phyloP scores from a whole-genome alignment of 2,797 vertebrate genomes.

The Tympanoctomys barrerae region DNA sequence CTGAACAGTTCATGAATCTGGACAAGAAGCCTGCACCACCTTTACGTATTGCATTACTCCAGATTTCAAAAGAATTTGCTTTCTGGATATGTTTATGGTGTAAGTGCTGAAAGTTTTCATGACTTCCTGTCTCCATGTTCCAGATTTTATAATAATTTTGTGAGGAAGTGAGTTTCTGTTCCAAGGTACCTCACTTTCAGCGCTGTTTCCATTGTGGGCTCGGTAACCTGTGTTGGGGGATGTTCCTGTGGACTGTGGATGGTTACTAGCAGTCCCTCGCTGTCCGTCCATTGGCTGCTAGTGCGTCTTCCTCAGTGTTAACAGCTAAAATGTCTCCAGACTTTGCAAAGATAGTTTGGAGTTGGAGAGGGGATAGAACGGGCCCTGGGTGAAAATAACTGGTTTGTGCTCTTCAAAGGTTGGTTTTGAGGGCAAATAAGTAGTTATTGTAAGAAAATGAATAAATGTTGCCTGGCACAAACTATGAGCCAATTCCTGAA shows the following conservation, averaged over 20 bases:
- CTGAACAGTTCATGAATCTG: not conserved
- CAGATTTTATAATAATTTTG: not conserved
- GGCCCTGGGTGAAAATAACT: not conserved
- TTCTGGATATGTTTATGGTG: slow-evolving; percentile 45
- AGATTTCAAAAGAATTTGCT: not conserved
- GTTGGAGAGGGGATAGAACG: not conserved
- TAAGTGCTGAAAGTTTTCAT: slow-evolving; percentile 3
- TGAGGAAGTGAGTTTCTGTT: slow-evolving; percentile 13
- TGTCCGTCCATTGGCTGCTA: not conserved
- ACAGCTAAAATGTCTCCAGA: not conserved
- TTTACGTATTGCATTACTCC: not conserved
- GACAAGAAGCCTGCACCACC: not conserved
- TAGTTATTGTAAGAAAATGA: slow-evolving; percentile 25
- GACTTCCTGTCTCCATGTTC: not conserved
- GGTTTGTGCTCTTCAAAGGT: not conserved
- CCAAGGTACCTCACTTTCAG: not conserved
- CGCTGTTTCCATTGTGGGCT: not conserved
- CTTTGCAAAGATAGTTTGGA: not conserved
- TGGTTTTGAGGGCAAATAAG: not conserved
- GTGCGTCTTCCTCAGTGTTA: not conserved
- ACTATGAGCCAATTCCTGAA: not conserved
- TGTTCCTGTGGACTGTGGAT: not conserved
- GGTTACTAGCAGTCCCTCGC: too few species aligned
- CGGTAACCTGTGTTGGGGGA: not conserved
- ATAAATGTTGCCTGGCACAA: not conserved